phyloP scores from a whole-genome alignment of 2,888 invertebrate species.

The Coenonympha arcania region DNA sequence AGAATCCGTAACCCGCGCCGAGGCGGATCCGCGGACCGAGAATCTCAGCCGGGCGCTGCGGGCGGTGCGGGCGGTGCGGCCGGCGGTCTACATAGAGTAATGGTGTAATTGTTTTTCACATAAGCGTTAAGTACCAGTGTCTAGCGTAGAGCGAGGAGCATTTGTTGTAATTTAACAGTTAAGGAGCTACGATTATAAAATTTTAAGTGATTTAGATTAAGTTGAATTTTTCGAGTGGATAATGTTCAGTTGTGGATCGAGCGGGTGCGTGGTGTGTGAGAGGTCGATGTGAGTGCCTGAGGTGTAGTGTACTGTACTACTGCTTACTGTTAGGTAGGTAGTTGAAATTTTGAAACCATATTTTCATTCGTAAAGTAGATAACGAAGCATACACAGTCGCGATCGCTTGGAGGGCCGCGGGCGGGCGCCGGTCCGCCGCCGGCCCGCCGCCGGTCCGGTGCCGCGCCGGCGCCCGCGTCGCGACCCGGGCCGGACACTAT shows the following conservation, averaged over 20 bases:
- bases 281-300: slow-evolving; percentile 72
- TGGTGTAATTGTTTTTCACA: slow-evolving; percentile 65
- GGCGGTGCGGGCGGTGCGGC: slow-evolving; percentile 43
- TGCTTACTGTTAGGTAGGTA: slow-evolving; percentile 75
- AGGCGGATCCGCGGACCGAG: slow-evolving; percentile 16
- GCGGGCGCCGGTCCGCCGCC: slow-evolving; percentile 16
- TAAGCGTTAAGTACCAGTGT: slow-evolving; percentile 67
- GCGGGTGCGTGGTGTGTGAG: slow-evolving; percentile 69
- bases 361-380: slow-evolving; percentile 70
- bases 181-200: slow-evolving; percentile 72
- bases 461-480: slow-evolving; percentile 14
- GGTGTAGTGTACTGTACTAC: slow-evolving; percentile 71
- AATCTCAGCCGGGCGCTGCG: slow-evolving; percentile 28
- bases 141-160: slow-evolving; percentile 69
- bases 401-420: slow-evolving; percentile 43
- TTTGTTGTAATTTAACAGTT: slow-evolving; percentile 72
- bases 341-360: slow-evolving; percentile 72
- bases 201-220: slow-evolving; percentile 72
- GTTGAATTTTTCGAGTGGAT: slow-evolving; percentile 72
- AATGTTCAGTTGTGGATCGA: slow-evolving; percentile 68
- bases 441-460: neutral
- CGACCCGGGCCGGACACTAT: slow-evolving; percentile 40
- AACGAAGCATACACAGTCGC: slow-evolving; percentile 65
- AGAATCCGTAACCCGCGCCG: slow-evolving; percentile 3
- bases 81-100: slow-evolving; percentile 51